Percentiles rank a stretch among this genome's conserved stretches.
These are phyloP conservation scores for Cantharis lateralis DNA, from an alignment of 2,888 invertebrate genomes.

Conservation along the genomic window DNA sequence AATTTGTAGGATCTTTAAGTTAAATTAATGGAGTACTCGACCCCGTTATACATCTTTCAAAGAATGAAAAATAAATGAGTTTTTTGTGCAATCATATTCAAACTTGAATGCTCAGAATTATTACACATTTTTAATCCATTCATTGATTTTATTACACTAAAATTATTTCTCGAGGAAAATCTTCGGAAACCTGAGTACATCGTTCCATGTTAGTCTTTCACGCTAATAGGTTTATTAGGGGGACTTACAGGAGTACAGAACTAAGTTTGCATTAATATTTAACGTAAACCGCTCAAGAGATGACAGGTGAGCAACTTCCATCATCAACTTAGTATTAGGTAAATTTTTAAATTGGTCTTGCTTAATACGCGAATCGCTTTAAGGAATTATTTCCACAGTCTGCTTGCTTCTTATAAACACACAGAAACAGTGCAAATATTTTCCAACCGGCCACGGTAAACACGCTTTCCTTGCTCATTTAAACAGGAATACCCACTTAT, in stretches of 20 bases:
- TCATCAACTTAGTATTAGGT: slow-evolving; percentile 4
- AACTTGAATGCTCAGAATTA: slow-evolving; percentile 1
- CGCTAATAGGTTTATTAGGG: slow-evolving; percentile 33
- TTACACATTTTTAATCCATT: not conserved
- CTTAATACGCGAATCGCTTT: not conserved
- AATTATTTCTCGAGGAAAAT: not conserved
- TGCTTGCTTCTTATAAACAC: not conserved
- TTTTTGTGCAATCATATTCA: slow-evolving; percentile 7
- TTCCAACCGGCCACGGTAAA: not conserved
- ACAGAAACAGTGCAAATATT: not conserved
- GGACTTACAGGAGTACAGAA: slow-evolving; percentile 26
- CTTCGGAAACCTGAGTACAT: not conserved
- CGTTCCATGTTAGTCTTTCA: slow-evolving; percentile 22
- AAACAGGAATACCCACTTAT: not conserved
- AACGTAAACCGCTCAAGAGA: slow-evolving; percentile 25
- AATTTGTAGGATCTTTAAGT: slow-evolving; percentile 23
- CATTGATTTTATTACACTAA: not conserved
- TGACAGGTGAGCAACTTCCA: slow-evolving; percentile 31
- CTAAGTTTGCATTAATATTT: slow-evolving; percentile 34
- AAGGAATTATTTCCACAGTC: too few relatives aligned
- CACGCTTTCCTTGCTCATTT: not conserved
- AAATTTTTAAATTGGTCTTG: not conserved
- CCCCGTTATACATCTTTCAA: slow-evolving; percentile 5
- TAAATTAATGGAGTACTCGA: slow-evolving; percentile 26
- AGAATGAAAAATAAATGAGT: slow-evolving; percentile 2